Evolutionary conservation across 2,797 vertebrate species (phyloP), one percentile per base, ranked within the genome.

Genomic region (Parauchenoglanis punctatus): DNA sequence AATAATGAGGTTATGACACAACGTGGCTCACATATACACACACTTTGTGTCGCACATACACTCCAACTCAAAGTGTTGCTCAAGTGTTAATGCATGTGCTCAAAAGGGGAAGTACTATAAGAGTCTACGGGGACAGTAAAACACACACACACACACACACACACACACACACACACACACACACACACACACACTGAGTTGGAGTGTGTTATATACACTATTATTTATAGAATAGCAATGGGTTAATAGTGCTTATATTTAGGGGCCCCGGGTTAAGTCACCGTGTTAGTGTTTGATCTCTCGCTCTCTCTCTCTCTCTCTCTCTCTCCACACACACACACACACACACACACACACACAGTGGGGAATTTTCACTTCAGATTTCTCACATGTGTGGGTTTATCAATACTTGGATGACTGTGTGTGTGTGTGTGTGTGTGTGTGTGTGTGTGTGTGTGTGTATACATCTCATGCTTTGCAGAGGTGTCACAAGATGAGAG

Each of bases 81-180:
- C 65, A 12, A 86, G 61, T 49, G n/a, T 68, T 78, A 84, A 35
- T 63, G 31, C 86, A 87, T 88, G 59, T 78, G 81, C 20, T 7
- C 25, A 80, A 80, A 89, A 83, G 6, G 78, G 83, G 67, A 88
- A 81, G 82, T 80, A 76, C 72, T 85, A 76, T 49, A 84, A 82
- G 20, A 65, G 31, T 67, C 17, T 18, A 56, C 44, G 67, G 72
- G 25, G 46, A 87, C 18, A 67, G 35, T 75, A 63, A 58, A 85
- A 7, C 72, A 10, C 23, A 1, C 40, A n/a, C 84, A 7, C 72
- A 10, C 23, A 1, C 40, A n/a, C 84, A 80, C 12, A 80, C 31
- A 70, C 31, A 15, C 70, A 10, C 20, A 25, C 61, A 15, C 40
- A 11, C 61, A 25, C 81, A 68, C 61, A 72, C 76, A 28, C 46